Base-by-base conservation (phyloP, 1,140 invertebrate genomes). In the Eumaeus atala region DNA sequence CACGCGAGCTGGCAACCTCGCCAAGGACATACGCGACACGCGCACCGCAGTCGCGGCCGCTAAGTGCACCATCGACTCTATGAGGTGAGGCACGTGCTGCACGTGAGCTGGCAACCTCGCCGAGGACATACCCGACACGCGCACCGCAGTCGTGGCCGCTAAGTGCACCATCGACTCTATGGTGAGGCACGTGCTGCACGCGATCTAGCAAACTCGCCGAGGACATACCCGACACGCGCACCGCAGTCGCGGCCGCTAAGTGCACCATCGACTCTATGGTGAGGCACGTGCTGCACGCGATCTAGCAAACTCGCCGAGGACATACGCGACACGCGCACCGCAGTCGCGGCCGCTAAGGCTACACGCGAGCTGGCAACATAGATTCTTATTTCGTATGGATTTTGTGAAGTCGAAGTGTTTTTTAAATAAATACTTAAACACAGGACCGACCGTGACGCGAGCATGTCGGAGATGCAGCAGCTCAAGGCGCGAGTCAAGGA, bases 131-230 rank as follows among this genome's bases (percentile, higher is more conserved):
- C 62, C 79, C 0, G 80, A 82, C 42, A 85, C 80, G 5, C 62
- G 82, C 16, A 98, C 79, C 76, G 98, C 48, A 14, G 97, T 99
- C 0, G 95, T 96, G 0, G 93, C 94, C 37, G 94, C 98, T 0
- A 99, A 99, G 85, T 91, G 93, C 1, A 96, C 95, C 17, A 99
- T 99, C 61, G 98, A 99, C 88, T 94, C 94, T 4, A 99, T 99
- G 98, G 88, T 88, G 9, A 67, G 62, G 18, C 21, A 28, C 21
- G 21, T 6, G 7, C 16, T 7, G 9, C 10, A 35, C 35, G 21
- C 21, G 21, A 44, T 12, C 40, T 44, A 14, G 40, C 40, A 44
- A 44, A 6, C 14, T 42, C 40, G 40, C 12, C 6, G 67, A 69
- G 37, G 68, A 71, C 9, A 85, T 85, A 16, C 62, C 79, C 0